Base-by-base conservation (phyloP, 2,797 vertebrate genomes). In the Hippocampus kuda region DNA sequence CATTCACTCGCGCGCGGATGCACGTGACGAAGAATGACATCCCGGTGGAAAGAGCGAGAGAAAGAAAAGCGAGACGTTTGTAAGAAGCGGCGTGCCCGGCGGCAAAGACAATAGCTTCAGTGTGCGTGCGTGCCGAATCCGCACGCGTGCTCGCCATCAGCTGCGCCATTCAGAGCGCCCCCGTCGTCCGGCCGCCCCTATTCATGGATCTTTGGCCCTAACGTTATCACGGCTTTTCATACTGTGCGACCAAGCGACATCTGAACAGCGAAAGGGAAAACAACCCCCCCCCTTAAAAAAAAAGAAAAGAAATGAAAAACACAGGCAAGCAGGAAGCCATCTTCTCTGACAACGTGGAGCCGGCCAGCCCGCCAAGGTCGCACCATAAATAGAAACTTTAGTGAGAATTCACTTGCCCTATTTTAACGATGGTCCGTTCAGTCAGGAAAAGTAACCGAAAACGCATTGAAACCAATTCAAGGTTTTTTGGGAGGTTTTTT, bases 181-280 rank as follows among this genome's bases (percentile, higher is more conserved):
- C 75, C 62, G 74, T 71, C 67, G 75, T 79, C 81, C 75, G 77
- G 77, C 73, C 75, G 61, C 68, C 74, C 73, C 81, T 72, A 80
- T 84, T 88, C 84, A 84, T 65, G 73, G 72, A 61, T 70, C 75
- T 81, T 86, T 84, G 79, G 79, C 53, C 77, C 74, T 74, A 85
- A 89, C 75, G 75, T 82, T 86, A 85, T 86, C 77, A 71, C 75
- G 76, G 81, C 83, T 84, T 87, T 87, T 87, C 83, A 85, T 54
- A 81, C 82, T 83, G 85, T 74, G 81, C 77, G 82, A 65, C 78
- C 79, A 80, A 83, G 82, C 80, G 77, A 72, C 74, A 70, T 81
- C 77, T 83, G 81, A 74, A 82, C 78, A 68, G 71, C 74, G 53
- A 68, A 73, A 61, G 22, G 53, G 12, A 54, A 54, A 54, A 54